A percentile compares a stretch with the other conserved stretches of the same genome.
phyloP scores from a whole-genome alignment of 2,113 vertebrate species.

The Phalacrocorax pelagicus region DNA sequence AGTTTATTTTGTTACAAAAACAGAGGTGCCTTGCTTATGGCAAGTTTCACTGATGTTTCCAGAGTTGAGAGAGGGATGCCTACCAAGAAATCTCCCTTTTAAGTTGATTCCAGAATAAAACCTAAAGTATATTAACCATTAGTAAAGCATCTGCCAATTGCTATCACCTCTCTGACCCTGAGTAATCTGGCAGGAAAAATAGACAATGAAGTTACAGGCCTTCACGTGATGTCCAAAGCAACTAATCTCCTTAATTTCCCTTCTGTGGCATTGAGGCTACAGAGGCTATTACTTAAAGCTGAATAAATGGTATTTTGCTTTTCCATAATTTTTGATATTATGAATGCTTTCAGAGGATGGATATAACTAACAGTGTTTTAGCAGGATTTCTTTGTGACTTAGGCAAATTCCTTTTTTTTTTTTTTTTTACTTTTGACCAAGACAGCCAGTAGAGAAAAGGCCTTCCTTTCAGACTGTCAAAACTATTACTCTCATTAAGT shows the following conservation, averaged over 20 bases:
- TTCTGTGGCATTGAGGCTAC: not conserved
- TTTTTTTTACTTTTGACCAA: not conserved
- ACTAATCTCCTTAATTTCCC: not conserved
- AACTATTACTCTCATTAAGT: not conserved
- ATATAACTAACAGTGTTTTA: not conserved
- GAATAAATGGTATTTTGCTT: not conserved
- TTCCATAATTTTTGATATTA: not conserved
- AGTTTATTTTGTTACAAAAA: not conserved
- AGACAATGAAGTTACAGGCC: not conserved
- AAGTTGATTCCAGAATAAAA: not conserved
- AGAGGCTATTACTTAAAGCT: not conserved
- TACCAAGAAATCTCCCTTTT: not conserved
- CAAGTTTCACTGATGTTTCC: not conserved
- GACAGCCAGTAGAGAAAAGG: not conserved
- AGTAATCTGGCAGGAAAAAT: not conserved
- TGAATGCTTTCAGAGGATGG: not conserved
- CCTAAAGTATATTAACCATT: not conserved
- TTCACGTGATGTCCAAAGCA: rapidly evolving
- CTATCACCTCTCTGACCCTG: not conserved
- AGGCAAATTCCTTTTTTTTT: not conserved
- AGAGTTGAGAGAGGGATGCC: not conserved
- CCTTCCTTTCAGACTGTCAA: not conserved
- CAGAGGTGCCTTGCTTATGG: not conserved
- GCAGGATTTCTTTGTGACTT: not conserved
- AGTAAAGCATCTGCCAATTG: not conserved